These are phyloP conservation scores for Hippocampus barbouri DNA, from an alignment of 2,113 vertebrate genomes.

Conservation along the genomic window DNA sequence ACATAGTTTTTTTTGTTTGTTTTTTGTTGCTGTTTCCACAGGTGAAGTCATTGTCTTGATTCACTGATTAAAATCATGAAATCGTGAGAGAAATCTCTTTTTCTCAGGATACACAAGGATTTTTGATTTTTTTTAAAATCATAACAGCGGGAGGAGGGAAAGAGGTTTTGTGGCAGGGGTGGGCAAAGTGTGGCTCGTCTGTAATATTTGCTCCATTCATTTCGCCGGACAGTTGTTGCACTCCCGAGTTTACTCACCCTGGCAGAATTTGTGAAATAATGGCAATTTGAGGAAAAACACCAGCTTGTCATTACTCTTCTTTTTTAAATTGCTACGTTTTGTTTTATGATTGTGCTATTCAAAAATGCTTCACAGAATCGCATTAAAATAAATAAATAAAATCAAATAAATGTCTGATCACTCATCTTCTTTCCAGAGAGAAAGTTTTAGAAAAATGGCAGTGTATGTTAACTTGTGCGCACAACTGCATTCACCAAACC, in stretches of 20 bases:
- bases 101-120: conserved; percentile 73
- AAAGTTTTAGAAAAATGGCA: no score
- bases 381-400: neutral
- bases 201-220: neutral
- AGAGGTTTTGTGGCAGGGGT: neutral
- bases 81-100: conserved; percentile 72
- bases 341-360: neutral
- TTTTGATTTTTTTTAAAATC: conserved; percentile 31
- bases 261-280: neutral
- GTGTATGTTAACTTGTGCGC: no score
- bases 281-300: neutral
- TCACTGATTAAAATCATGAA: conserved; percentile 66
- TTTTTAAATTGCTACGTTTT: neutral
- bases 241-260: neutral
- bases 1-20: neutral
- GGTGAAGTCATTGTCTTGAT: conserved; percentile 54
- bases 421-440: no score
- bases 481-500: no score
- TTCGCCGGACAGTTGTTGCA: neutral
- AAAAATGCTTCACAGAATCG: neutral
- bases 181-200: conserved; percentile 1
- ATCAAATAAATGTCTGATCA: neutral
- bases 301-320: neutral
- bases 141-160: conserved; percentile 20
- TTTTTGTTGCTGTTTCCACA: conserved; percentile 49